Evolutionary conservation across 1,140 invertebrate genomes (phyloP), one percentile per base, ranked within the genome.

Genomic region (Sminthurinus signatus): DNA sequence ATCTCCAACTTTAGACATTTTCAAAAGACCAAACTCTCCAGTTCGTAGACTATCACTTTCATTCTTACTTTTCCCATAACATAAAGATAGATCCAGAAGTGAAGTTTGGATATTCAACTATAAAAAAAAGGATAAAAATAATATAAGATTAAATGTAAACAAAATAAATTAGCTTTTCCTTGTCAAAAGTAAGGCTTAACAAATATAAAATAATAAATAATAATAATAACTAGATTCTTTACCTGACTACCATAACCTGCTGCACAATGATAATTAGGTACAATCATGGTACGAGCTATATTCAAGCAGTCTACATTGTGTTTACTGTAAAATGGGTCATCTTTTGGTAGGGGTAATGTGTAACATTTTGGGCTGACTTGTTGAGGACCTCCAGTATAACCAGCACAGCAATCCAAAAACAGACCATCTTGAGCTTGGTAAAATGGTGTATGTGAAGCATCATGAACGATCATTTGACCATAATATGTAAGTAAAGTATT

Each of bases 351-450:
- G 2, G 74, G 69, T 51, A 83, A 81, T 0, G 82, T 81, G 65
- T 78, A 81, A 73, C 82, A 83, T 19, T 81, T 80, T 25, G 77
- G 78, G 61, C 80, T 77, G 61, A 70, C 64, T 48, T 72, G 65
- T 14, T 73, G 46, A 8, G 67, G 60, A 1, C 68, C 64, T 29
- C 69, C 72, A 44, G 73, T 62, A 44, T 65, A 69, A 1, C 70
- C 70, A 29, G 61, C 19, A 67, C 75, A 76, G 56, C 75, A 76
- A 60, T 77, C 73, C 12, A 77, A 68, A 55, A 73, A 73, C 19
- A 62, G 17, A 14, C 73, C 72, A 51, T 74, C 69, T 17, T 74
- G 60, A 58, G 74, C 67, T 63, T 72, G 70, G 63, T 68, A 73
- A 44, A 68, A 68, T n/a, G 62, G 51, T 12, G 57, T 54, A 39